Conservation (phyloP, 2,113 vertebrate genomes). For the Stigmatopora argus region DNA sequence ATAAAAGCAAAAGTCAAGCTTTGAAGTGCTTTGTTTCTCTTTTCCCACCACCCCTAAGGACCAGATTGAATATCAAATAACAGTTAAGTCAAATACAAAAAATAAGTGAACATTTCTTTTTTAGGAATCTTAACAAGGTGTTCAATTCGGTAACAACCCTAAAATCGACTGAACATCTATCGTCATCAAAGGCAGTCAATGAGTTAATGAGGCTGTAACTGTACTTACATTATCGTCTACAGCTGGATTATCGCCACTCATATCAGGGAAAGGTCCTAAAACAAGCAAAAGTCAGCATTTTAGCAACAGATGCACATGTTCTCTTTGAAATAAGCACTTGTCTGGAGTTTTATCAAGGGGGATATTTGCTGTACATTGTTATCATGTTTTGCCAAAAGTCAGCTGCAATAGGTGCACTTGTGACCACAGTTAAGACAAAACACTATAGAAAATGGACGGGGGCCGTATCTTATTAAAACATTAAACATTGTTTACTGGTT, state of each 20-base stretch:
- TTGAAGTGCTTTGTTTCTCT: too few species aligned
- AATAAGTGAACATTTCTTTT: too few species aligned
- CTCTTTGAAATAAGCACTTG: not conserved
- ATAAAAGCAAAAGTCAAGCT: too few species aligned
- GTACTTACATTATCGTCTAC: constrained; percentile 48
- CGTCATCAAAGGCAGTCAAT: too few species aligned
- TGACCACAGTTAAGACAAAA: not conserved
- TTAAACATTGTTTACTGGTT: not conserved
- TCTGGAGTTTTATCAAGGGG: not conserved
- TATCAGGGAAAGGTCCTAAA: constrained; percentile 41
- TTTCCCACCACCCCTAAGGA: too few species aligned
- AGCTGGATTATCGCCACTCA: constrained; percentile 29
- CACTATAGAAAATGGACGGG: not conserved
- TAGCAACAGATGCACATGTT: constrained; percentile 1
- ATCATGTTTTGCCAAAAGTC: not conserved
- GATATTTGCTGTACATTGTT: not conserved
- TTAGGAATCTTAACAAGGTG: too few species aligned
- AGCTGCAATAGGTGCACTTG: not conserved
- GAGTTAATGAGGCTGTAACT: not conserved
- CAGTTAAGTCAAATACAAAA: too few species aligned
- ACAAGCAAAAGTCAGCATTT: constrained; percentile 7
- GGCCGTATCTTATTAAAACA: not conserved
- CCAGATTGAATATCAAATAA: too few species aligned
- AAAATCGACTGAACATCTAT: too few species aligned
- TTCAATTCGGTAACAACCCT: too few species aligned